These are phyloP conservation scores for Motacilla tschutschensis DNA, from an alignment of 2,113 vertebrate genomes.

Conservation along the genomic window DNA sequence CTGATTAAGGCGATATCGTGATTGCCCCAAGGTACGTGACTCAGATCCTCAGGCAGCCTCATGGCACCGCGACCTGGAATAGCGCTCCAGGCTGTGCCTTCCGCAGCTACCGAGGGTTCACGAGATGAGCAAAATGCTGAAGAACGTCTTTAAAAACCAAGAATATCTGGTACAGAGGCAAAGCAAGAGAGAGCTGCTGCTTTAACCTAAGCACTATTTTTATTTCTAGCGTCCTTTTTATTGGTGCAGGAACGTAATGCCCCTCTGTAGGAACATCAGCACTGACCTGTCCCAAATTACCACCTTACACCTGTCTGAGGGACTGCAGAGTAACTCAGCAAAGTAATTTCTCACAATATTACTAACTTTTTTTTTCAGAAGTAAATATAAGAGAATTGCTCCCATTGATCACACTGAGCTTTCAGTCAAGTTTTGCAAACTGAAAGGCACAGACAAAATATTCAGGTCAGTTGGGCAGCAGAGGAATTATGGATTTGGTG, in stretches of 20 bases:
- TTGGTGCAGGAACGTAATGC: neutral
- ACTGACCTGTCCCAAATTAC: neutral
- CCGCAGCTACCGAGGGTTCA: neutral
- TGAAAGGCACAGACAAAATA: neutral
- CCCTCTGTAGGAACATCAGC: neutral
- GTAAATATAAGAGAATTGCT: neutral
- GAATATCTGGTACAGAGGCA: neutral
- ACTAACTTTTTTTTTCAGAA: neutral
- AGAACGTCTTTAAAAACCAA: neutral
- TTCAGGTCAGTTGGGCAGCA: neutral
- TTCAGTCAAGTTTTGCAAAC: neutral
- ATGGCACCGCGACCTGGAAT: neutral
- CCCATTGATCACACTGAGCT: neutral
- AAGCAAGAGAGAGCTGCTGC: neutral
- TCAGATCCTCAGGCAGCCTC: neutral
- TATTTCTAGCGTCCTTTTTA: neutral
- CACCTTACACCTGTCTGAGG: neutral
- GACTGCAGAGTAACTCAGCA: neutral
- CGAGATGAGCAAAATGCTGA: neutral
- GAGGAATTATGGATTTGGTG: neutral
- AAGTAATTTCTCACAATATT: neutral
- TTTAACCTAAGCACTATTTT: neutral
- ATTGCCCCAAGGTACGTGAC: neutral
- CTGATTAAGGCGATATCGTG: slow-evolving; percentile 7
- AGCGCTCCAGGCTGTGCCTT: neutral